phyloP scores from a whole-genome alignment of 2,888 invertebrate species.

The Uropetala carovei region DNA sequence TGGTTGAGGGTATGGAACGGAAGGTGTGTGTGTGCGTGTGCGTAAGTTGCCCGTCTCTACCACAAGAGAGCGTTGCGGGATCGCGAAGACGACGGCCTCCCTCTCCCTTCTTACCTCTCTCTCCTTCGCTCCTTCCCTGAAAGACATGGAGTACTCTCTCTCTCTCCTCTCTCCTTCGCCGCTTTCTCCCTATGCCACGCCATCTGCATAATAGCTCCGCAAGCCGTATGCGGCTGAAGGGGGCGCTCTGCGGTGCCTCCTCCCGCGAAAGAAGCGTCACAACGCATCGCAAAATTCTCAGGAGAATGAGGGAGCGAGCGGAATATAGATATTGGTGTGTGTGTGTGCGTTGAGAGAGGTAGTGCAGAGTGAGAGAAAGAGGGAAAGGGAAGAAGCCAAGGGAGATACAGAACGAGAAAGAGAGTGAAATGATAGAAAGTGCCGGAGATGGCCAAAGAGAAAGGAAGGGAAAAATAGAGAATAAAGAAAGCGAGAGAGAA shows the following conservation, averaged over 20 bases:
- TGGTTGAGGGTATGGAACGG: not conserved
- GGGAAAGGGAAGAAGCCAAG: no score
- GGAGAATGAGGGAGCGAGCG: not conserved
- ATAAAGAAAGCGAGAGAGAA: no score
- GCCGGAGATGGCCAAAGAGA: no score
- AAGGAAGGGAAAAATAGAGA: no score
- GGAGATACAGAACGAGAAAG: no score
- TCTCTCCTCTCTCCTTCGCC: not conserved
- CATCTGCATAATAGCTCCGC: slow-evolving; percentile 23
- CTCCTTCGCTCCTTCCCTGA: no score
- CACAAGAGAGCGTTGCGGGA: slow-evolving; percentile 7
- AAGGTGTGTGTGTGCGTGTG: not conserved
- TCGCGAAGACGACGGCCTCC: not conserved
- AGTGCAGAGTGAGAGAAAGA: not conserved
- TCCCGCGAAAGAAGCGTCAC: not conserved
- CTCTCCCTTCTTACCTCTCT: not conserved
- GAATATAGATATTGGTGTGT: not conserved
- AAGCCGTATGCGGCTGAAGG: not conserved
- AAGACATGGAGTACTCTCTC: not conserved
- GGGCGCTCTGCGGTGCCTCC: not conserved
- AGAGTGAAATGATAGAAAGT: no score
- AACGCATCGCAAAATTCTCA: not conserved
- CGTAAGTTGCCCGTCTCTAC: not conserved
- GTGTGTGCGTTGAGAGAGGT: not conserved
- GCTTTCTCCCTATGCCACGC: not conserved